A percentile compares a stretch with the other conserved stretches of the same genome.
Conservation (phyloP, 1,140 invertebrate genomes). For the Uloborus diversus region DNA sequence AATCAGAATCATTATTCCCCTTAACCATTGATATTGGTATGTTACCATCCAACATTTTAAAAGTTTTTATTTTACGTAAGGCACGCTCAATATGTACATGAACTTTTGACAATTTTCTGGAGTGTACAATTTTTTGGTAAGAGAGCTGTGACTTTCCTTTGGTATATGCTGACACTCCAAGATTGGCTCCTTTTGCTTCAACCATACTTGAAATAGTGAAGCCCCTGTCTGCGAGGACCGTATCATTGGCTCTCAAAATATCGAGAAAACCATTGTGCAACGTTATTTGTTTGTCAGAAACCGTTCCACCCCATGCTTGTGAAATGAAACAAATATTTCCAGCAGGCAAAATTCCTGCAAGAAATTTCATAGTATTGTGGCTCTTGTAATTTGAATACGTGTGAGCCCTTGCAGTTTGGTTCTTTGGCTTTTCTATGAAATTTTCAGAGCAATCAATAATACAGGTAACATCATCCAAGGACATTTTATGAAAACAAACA, state of each 20-base stretch:
- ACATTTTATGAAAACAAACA: not conserved
- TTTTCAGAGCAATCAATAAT: slow-evolving; percentile 7
- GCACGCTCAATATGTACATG: too few species aligned
- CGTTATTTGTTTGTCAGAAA: not conserved
- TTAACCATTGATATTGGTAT: too few species aligned
- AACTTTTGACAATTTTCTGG: too few species aligned
- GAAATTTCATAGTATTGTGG: slow-evolving; percentile 19
- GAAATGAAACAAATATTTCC: slow-evolving; percentile 1
- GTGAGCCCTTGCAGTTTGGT: not conserved
- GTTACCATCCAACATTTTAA: too few species aligned
- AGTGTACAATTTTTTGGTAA: too few species aligned
- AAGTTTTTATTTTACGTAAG: too few species aligned
- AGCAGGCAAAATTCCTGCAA: not conserved
- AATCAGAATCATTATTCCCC: too few species aligned
- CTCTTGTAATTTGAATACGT: slow-evolving; percentile 8
- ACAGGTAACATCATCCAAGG: not conserved
- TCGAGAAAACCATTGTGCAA: not conserved
- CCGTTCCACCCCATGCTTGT: not conserved
- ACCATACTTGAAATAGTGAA: not conserved
- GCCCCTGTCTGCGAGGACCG: not conserved
- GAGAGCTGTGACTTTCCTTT: too few species aligned
- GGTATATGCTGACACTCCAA: too few species aligned
- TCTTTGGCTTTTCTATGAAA: not conserved
- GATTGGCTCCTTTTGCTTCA: not conserved
- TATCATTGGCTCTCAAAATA: not conserved